Base-by-base conservation (phyloP, 2,113 vertebrate species). In the Alligator sinensis region DNA sequence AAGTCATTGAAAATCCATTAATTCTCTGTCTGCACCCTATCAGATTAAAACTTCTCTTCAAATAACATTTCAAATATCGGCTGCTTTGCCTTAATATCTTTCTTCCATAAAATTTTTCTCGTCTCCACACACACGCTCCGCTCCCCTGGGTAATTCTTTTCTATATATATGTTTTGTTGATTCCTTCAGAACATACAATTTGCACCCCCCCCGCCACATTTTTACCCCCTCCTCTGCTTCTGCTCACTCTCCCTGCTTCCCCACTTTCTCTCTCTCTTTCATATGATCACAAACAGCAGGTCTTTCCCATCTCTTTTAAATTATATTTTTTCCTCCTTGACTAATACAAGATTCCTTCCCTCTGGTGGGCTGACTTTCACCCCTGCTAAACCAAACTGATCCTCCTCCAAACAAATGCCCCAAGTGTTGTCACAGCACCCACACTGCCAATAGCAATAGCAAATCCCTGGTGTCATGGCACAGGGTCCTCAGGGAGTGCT, bases 41-140 rank as follows among this genome's bases (percentile, higher is more conserved):
- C 93, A 91, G 90, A 91, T 85, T 80, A 84, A 96, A 96, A 93
- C 34, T 79, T 78, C 89, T 89, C 79, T 95, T 96, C 82, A 94
- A 90, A 90, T 61, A 95, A 87, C 30, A 64, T 91, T 89, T 93
- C 82, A 95, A 90, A 92, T 80, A 92, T 70, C 62, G 91, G 77
- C 81, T 30, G 21, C 78, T 95, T 83, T 4, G 2, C 75, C 72
- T 90, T 89, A 92, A 92, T 93, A 83, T 87, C 86, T 96, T 95
- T 80, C 84, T 95, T 95, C 81, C 72, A 64, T 80, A 92, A 86
- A 22, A 77, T 89, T 96, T 94, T 78, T 96, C 66, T 25, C 62
- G 16, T 80, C 86, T 94, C n/a, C n/a, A 27, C 58, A 12, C 27
- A 78, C 57, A 61, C 11, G 16, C 28, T 63, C 47, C 0, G 0